These are phyloP conservation scores for Rhinoderma darwinii DNA, from an alignment of 2,113 vertebrate genomes.

Conservation along the genomic window DNA sequence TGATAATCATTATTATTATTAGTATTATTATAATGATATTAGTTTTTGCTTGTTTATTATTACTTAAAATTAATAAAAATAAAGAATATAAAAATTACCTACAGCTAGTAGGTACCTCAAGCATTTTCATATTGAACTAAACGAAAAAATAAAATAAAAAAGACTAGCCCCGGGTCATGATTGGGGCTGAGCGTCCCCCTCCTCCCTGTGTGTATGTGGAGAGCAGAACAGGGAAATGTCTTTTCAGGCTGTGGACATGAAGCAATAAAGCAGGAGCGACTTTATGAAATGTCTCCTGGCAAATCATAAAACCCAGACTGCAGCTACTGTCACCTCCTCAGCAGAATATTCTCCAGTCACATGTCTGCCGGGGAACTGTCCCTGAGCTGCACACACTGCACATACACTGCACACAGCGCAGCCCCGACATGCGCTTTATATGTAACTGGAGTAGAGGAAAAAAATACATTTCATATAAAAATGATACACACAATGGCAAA, in stretches of 20 bases:
- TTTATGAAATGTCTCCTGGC: constrained; percentile 42
- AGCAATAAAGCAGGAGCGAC: constrained; percentile 45
- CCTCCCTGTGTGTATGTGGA: not conserved
- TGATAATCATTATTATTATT: too few relatives aligned
- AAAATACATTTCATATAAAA: too few relatives aligned
- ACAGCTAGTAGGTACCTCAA: too few relatives aligned
- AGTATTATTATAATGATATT: too few relatives aligned
- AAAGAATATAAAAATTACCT: too few relatives aligned
- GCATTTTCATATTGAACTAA: too few relatives aligned
- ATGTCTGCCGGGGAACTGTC: constrained; percentile 15
- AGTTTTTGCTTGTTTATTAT: too few relatives aligned
- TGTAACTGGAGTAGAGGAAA: not conserved
- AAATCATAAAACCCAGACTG: constrained; percentile 35
- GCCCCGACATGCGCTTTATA: constrained; percentile 10
- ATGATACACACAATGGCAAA: too few relatives aligned
- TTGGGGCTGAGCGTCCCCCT: not conserved
- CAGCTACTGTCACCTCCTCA: constrained; percentile 42
- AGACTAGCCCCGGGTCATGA: too few relatives aligned
- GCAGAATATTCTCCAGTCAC: not conserved
- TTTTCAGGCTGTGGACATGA: constrained; percentile 46
- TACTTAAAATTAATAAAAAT: too few relatives aligned
- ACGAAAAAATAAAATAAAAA: too few relatives aligned
- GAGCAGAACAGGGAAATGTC: constrained; percentile 30
- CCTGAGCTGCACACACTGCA: not conserved
- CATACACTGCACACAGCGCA: not conserved